A percentile compares a stretch with the other conserved stretches of the same genome.
Conservation (phyloP, 2,888 invertebrate species). For the Listrodromus nycthemerus region DNA sequence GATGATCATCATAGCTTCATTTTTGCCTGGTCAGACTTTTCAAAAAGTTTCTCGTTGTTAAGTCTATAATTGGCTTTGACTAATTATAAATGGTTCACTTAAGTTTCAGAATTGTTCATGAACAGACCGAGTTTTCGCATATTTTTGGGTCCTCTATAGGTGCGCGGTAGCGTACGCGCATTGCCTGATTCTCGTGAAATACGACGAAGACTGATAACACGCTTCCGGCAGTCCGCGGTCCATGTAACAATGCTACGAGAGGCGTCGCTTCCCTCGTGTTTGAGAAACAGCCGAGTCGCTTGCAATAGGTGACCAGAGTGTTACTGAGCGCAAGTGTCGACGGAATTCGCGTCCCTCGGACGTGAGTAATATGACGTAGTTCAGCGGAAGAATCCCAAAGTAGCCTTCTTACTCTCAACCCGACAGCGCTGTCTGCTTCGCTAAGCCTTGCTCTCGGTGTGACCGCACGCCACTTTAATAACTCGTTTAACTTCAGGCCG, state of each 20-base stretch:
- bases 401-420: not conserved
- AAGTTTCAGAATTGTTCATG: not conserved
- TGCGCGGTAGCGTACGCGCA: not conserved
- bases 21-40: not conserved
- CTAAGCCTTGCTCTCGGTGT: conserved; percentile 28
- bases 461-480: conserved; percentile 41
- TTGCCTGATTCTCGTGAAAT: conserved; percentile 2
- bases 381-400: conserved; percentile 37
- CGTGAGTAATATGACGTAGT: conserved; percentile 40
- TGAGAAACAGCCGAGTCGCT: conserved; percentile 46
- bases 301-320: conserved; percentile 22
- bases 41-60: not conserved
- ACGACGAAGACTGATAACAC: conserved; percentile 25
- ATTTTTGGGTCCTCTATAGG: not conserved
- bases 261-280: conserved; percentile 67
- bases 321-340: conserved; percentile 29
- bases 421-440: conserved; percentile 2
- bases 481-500: conserved; percentile 40
- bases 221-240: conserved; percentile 23
- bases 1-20: not conserved
- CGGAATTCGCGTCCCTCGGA: conserved; percentile 22
- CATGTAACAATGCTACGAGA: conserved; percentile 52
- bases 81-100: not conserved
- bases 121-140: not conserved
- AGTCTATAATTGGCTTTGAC: not conserved